These are phyloP conservation scores for Metopolophium dirhodum DNA, from an alignment of 1,140 invertebrate species.

Conservation along the genomic window DNA sequence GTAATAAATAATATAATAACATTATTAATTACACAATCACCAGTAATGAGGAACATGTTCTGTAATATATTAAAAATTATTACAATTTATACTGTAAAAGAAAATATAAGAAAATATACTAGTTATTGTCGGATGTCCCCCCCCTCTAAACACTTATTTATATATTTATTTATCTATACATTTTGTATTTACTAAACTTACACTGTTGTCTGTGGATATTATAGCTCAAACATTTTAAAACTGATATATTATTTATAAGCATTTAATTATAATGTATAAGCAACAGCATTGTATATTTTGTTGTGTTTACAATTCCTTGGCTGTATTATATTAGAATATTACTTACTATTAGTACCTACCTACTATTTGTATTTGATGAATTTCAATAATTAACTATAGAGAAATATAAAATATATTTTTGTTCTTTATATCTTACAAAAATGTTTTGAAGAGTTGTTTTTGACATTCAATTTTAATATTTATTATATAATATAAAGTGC, in stretches of 20 bases:
- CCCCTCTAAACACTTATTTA: no score
- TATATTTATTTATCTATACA: not conserved
- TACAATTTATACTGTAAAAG: no score
- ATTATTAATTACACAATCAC: no score
- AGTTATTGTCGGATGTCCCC: not conserved
- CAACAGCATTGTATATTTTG: not conserved
- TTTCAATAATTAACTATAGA: not conserved
- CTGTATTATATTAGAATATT: no score
- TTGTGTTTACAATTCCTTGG: not conserved
- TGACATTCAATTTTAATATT: not conserved
- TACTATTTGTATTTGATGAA: not conserved
- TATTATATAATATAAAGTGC: not conserved
- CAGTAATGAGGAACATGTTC: no score
- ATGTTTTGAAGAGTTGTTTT: not conserved
- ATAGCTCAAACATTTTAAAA: not conserved
- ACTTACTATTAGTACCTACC: no score
- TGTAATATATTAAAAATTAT: no score
- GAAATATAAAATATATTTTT: not conserved
- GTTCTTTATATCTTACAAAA: not conserved
- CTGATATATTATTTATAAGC: not conserved
- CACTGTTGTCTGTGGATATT: not conserved
- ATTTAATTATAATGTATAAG: not conserved
- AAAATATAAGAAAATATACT: not conserved
- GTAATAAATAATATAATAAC: no score
- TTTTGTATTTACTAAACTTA: not conserved